Evolutionary conservation across 2,888 invertebrate genomes (phyloP).

Genomic region (Cataglyphis albicans): DNA sequence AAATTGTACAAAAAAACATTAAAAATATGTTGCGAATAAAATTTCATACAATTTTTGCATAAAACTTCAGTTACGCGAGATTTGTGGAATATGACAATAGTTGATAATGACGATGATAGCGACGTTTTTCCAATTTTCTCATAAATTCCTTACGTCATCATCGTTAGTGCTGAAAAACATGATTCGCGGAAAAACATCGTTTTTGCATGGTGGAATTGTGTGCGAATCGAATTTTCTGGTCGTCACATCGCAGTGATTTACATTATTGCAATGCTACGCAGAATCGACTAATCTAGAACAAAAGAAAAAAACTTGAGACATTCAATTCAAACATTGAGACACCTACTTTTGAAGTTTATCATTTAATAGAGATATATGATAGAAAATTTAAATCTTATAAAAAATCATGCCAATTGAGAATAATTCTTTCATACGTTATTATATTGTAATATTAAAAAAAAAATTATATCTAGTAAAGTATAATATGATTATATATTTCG

Average conservation of each 20-base stretch:
- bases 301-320: neutral
- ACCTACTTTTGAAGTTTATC: neutral
- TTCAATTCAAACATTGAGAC: neutral
- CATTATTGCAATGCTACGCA: neutral
- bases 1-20: too few species aligned
- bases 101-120: neutral
- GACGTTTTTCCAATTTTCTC: neutral
- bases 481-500: neutral
- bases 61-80: neutral
- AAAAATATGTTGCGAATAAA: too few species aligned
- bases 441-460: too few species aligned
- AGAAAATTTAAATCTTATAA: neutral
- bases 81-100: neutral
- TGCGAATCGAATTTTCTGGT: neutral
- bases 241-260: slow-evolving; percentile 18
- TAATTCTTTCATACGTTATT: too few species aligned
- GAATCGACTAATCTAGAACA: neutral
- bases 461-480: too few species aligned
- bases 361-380: neutral
- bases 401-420: too few species aligned
- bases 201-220: neutral
- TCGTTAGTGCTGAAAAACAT: neutral
- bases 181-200: slow-evolving; percentile 34
- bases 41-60: too few species aligned
- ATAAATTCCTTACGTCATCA: slow-evolving; percentile 11